Conservation (phyloP, 92 coral and sea anemone genomes). For the Desmophyllum pertusum region DNA sequence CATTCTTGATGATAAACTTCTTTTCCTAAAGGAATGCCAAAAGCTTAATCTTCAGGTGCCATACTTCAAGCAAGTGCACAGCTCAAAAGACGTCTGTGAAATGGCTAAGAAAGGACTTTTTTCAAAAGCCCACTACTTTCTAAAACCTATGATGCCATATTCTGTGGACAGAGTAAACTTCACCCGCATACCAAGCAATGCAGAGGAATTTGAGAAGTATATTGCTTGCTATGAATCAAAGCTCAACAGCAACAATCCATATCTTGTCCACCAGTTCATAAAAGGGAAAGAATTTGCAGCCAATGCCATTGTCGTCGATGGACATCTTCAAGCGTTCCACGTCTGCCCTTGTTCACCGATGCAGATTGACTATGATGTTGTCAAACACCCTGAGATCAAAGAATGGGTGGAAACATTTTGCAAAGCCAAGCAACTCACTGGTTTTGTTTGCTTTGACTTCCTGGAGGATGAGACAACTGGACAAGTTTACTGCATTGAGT, state of each 20-base stretch:
- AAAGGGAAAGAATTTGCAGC: conserved; percentile 53
- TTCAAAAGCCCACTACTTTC: conserved; percentile 41
- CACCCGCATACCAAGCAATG: conserved; percentile 42
- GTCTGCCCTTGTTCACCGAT: conserved; percentile 49
- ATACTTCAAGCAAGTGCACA: conserved; percentile 23
- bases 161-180: conserved; percentile 48
- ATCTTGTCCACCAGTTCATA: conserved; percentile 52
- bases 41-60: conserved; percentile 49
- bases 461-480: conserved; percentile 47
- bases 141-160: conserved; percentile 38
- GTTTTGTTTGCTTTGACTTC: conserved; percentile 54
- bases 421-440: conserved; percentile 54
- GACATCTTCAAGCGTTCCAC: conserved; percentile 41
- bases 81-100: conserved; percentile 30
- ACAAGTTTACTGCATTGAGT: conserved; percentile 61
- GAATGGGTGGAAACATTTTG: conserved; percentile 53
- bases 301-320: conserved; percentile 44
- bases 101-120: conserved; percentile 34
- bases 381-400: conserved; percentile 36
- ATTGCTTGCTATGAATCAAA: conserved; percentile 23
- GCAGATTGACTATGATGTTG: conserved; percentile 59
- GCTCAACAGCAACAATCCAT: conserved; percentile 27
- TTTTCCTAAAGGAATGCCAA: conserved; percentile 43
- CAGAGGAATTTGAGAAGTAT: conserved; percentile 44
- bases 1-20: conserved; percentile 48